phyloP scores from a whole-genome alignment of 2,113 vertebrate genomes.

The Casuarius casuarius region DNA sequence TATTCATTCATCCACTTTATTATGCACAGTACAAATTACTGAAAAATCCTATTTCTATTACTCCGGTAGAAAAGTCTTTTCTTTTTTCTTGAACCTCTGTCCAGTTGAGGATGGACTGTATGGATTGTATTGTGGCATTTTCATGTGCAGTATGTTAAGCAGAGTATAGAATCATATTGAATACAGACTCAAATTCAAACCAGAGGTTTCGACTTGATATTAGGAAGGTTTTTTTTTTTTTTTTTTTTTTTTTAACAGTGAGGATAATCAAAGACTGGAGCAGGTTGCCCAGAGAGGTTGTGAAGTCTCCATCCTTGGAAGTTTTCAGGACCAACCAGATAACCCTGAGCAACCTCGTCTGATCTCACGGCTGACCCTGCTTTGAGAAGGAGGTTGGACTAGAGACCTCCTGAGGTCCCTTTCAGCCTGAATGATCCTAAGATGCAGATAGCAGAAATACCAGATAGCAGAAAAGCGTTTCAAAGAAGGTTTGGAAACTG shows the following conservation, averaged over 20 bases:
- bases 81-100: neutral
- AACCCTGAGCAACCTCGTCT: neutral
- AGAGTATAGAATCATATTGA: neutral
- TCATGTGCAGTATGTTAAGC: neutral
- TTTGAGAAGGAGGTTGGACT: accelerated
- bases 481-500: neutral
- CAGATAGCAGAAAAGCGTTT: neutral
- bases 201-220: neutral
- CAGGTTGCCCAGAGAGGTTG: neutral
- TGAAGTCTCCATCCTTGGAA: neutral
- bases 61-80: neutral
- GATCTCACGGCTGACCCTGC: neutral
- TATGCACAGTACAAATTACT: neutral
- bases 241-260: neutral
- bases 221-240: neutral
- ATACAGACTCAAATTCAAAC: neutral
- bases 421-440: neutral
- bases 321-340: neutral
- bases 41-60: neutral
- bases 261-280: neutral
- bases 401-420: neutral
- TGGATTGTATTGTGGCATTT: neutral
- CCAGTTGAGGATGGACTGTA: neutral
- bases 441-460: neutral
- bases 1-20: neutral